These are phyloP conservation scores for Pantala flavescens DNA, from an alignment of 1,140 invertebrate species.

Conservation along the genomic window DNA sequence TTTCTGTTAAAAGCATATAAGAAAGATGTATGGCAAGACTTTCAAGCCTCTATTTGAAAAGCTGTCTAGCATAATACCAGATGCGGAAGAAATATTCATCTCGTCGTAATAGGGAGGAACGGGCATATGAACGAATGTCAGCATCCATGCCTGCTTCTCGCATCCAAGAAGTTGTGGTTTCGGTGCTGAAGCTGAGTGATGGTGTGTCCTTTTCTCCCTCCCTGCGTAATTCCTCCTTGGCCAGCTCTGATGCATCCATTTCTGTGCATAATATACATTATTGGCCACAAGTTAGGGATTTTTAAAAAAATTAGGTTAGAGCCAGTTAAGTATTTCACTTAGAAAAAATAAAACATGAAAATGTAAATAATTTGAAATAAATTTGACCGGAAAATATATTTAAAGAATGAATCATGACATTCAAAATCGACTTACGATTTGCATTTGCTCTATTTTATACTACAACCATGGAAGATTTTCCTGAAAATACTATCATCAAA, in stretches of 20 bases:
- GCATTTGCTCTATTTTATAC: too few species aligned
- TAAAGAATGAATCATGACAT: too few species aligned
- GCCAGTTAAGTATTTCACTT: too few species aligned
- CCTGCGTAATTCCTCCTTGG: not conserved
- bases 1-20: not conserved
- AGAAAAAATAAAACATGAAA: too few species aligned
- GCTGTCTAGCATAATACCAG: constrained; percentile 72
- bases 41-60: constrained; percentile 52
- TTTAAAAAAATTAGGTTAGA: too few species aligned
- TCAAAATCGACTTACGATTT: too few species aligned
- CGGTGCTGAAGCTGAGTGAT: constrained; percentile 65
- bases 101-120: constrained; percentile 62
- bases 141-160: constrained; percentile 85
- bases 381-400: too few species aligned
- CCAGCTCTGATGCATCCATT: not conserved
- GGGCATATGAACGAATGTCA: constrained; percentile 77
- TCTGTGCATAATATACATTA: not conserved
- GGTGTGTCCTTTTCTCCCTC: constrained; percentile 46
- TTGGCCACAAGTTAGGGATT: not conserved
- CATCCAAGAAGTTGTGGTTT: constrained; percentile 88
- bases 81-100: constrained; percentile 93
- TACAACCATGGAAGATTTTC: too few species aligned
- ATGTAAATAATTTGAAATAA: too few species aligned
- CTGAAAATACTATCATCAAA: too few species aligned
- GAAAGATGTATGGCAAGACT: too few species aligned